These are phyloP conservation scores for Pseudomyrmex cubaensis DNA, from an alignment of 1,140 invertebrate genomes.

Conservation along the genomic window DNA sequence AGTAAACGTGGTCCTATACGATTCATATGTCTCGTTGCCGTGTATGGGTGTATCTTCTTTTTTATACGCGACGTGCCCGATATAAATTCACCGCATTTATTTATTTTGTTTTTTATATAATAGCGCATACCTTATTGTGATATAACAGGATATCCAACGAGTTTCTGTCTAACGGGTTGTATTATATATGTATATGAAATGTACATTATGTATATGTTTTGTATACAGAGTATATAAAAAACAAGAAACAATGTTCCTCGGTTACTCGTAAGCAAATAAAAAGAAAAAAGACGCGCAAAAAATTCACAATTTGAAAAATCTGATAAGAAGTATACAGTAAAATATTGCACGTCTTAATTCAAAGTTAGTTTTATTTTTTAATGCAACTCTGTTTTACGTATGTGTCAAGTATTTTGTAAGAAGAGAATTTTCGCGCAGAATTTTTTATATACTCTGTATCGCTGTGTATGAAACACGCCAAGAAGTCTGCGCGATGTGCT, in stretches of 20 bases:
- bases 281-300: background rate
- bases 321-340: no score
- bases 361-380: background rate
- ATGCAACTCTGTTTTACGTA: background rate
- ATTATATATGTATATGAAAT: constrained; percentile 41
- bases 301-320: no score
- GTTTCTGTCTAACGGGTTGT: constrained; percentile 3
- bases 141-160: constrained; percentile 35
- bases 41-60: constrained; percentile 66
- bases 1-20: constrained; percentile 79
- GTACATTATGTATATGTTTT: constrained; percentile 51
- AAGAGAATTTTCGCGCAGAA: background rate
- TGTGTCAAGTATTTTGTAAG: background rate
- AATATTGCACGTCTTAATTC: background rate
- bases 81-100: constrained; percentile 47
- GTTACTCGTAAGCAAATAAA: background rate
- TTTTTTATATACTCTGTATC: constrained; percentile 41
- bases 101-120: background rate
- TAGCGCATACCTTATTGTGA: constrained; percentile 19
- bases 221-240: constrained; percentile 44
- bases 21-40: constrained; percentile 80
- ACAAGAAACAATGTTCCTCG: background rate
- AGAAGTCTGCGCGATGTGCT: constrained; percentile 42
- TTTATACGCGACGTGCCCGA: constrained; percentile 46
- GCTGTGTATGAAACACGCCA: constrained; percentile 1